phyloP scores from a whole-genome alignment of 2,888 invertebrate species.

The Aphodius sticticus region DNA sequence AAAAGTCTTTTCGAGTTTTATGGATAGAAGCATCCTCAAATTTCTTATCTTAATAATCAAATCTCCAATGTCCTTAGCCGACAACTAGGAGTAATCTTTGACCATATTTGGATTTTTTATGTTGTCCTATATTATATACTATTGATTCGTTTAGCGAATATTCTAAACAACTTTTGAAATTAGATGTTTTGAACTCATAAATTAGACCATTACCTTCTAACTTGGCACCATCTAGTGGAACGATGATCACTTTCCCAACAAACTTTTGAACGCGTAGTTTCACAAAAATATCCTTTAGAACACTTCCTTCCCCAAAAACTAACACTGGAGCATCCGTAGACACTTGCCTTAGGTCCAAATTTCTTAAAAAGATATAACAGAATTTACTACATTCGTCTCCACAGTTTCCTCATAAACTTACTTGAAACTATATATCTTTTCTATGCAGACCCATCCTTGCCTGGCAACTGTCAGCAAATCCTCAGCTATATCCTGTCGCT shows the following conservation, averaged over 20 bases:
- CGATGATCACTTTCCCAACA: constrained; percentile 38
- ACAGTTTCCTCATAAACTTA: constrained; percentile 43
- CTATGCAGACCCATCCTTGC: constrained; percentile 53
- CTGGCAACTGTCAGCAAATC: constrained; percentile 53
- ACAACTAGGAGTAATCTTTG: no score
- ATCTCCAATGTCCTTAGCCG: no score
- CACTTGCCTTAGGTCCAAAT: constrained; percentile 7
- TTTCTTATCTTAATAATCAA: no score
- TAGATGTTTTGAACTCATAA: background rate
- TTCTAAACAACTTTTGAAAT: constrained; percentile 5
- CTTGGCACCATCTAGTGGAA: constrained; percentile 40
- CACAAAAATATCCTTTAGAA: constrained; percentile 36
- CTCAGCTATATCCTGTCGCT: constrained; percentile 48
- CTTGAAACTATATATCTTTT: constrained; percentile 49
- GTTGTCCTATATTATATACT: no score
- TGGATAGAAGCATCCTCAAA: no score
- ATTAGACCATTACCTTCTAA: constrained; percentile 34
- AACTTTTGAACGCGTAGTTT: constrained; percentile 28
- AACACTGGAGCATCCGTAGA: constrained; percentile 42
- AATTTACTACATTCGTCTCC: background rate
- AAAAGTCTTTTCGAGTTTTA: no score
- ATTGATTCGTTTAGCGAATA: no score
- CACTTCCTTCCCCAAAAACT: constrained; percentile 48
- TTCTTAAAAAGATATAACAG: background rate
- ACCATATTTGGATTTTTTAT: no score